Percentiles rank a stretch among this genome's conserved stretches.
Conservation (phyloP, 2,888 invertebrate genomes). For the Rhabditoides inermis region DNA sequence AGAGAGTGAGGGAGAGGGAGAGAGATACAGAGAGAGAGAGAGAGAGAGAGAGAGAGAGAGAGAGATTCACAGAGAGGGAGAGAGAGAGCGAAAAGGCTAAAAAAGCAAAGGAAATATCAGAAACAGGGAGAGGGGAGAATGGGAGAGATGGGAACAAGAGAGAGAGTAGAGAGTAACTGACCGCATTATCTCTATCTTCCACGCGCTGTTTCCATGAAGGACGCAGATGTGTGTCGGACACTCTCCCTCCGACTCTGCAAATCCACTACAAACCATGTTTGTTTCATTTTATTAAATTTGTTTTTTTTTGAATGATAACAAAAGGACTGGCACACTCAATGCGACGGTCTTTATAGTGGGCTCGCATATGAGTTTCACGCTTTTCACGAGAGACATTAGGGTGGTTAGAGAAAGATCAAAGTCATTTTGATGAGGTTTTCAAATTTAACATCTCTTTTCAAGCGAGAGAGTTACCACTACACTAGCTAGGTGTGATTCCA, state of each 20-base stretch:
- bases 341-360: too few species aligned
- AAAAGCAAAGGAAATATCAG: background rate
- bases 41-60: background rate
- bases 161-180: too few species aligned
- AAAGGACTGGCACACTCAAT: too few species aligned
- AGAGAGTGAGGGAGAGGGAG: background rate
- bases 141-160: too few species aligned
- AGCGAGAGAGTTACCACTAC: too few species aligned
- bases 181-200: background rate
- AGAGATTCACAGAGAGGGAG: background rate
- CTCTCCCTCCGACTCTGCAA: slow-evolving; percentile 4
- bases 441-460: too few species aligned
- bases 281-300: background rate
- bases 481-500: too few species aligned
- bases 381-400: too few species aligned
- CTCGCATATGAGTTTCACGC: too few species aligned
- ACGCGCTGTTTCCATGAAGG: background rate
- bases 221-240: slow-evolving; percentile 6
- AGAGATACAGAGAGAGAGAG: background rate
- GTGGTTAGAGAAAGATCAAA: too few species aligned
- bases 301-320: too few species aligned
- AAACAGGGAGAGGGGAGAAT: background rate
- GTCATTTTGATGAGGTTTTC: too few species aligned
- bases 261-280: background rate
- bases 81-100: background rate